phyloP scores from a whole-genome alignment of 1,140 invertebrate genomes.

The Conus ventricosus region DNA sequence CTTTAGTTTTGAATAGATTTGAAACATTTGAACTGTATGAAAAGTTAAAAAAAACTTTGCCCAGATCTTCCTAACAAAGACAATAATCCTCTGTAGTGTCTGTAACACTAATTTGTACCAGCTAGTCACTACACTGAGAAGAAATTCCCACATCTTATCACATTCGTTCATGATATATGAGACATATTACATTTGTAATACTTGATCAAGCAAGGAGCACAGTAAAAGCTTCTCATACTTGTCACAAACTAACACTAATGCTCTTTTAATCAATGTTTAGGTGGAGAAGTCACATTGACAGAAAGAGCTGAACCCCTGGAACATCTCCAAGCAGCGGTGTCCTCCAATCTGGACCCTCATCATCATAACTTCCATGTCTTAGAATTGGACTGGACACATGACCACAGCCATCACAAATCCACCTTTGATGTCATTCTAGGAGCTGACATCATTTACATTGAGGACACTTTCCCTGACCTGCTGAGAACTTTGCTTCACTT shows the following conservation, averaged over 20 bases:
- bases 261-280: conserved; percentile 45
- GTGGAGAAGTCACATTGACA: conserved; percentile 65
- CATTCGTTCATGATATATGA: no score
- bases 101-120: no score
- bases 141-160: no score
- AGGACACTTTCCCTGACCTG: conserved; percentile 69
- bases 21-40: no score
- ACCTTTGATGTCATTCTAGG: conserved; percentile 70
- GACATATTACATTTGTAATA: no score
- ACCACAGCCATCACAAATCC: conserved; percentile 43
- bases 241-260: not conserved
- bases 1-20: no score
- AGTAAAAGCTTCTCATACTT: no score
- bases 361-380: conserved; percentile 42
- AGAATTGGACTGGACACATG: conserved; percentile 67
- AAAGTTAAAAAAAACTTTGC: no score
- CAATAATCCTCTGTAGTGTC: no score
- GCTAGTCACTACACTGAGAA: no score
- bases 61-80: no score
- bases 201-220: no score
- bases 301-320: conserved; percentile 62
- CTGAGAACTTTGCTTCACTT: conserved; percentile 64
- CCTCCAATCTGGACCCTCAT: conserved; percentile 50
- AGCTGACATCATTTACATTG: conserved; percentile 73
- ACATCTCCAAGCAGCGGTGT: conserved; percentile 54